These are phyloP conservation scores for Sisyra terminalis DNA, from an alignment of 2,888 invertebrate species.

Conservation along the genomic window DNA sequence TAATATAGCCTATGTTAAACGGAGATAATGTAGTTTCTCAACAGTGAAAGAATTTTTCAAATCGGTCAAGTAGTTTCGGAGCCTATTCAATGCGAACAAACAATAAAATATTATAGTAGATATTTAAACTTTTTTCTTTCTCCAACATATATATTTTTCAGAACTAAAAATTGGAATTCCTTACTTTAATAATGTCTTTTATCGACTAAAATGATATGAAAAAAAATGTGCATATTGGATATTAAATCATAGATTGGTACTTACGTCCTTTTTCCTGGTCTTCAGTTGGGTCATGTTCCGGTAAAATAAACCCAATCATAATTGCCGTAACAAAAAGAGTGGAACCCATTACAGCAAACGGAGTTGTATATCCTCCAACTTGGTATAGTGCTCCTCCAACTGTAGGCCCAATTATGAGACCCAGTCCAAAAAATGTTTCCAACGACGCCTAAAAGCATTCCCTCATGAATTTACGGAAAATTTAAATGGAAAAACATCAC, in stretches of 20 bases:
- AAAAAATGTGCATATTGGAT: background rate
- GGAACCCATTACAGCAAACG: slow-evolving; percentile 65
- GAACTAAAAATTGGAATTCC: too few species aligned
- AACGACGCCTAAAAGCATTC: slow-evolving; percentile 46
- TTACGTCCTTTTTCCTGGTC: slow-evolving; percentile 41
- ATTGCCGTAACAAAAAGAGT: slow-evolving; percentile 58
- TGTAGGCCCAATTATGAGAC: slow-evolving; percentile 77
- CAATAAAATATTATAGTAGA: background rate
- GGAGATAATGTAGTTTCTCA: too few species aligned
- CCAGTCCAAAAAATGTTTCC: slow-evolving; percentile 78
- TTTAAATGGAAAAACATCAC: slow-evolving; percentile 1
- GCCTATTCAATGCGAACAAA: too few species aligned
- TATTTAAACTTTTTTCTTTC: background rate
- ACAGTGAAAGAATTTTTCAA: too few species aligned
- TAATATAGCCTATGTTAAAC: too few species aligned
- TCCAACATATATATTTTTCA: too few species aligned
- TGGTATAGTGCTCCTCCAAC: slow-evolving; percentile 74
- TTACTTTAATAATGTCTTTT: too few species aligned
- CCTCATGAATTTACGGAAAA: background rate
- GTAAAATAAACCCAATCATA: slow-evolving; percentile 55
- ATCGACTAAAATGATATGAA: background rate
- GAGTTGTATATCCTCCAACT: slow-evolving; percentile 60
- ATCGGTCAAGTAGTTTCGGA: too few species aligned
- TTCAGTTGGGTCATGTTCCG: slow-evolving; percentile 38
- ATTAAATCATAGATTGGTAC: slow-evolving; percentile 16